Percentiles rank a stretch among this genome's conserved stretches.
phyloP scores from a whole-genome alignment of 2,797 vertebrate genomes.

The Acrossocheilus fasciatus region DNA sequence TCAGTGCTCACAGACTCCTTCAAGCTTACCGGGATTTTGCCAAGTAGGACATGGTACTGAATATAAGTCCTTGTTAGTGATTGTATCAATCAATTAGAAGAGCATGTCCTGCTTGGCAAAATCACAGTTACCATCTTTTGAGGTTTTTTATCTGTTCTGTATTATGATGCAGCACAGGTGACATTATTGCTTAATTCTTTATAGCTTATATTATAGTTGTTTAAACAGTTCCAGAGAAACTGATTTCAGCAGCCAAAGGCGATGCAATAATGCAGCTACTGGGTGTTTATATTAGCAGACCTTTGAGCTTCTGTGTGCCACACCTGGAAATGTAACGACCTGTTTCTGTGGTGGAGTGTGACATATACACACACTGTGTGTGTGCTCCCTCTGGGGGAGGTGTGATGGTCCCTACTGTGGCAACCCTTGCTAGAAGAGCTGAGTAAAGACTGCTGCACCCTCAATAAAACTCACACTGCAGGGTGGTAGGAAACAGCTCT shows the following conservation, averaged over 20 bases:
- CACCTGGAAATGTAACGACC: slow-evolving; percentile 53
- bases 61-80: neutral
- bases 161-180: neutral
- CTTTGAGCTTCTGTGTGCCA: slow-evolving; percentile 19
- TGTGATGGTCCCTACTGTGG: slow-evolving; percentile 39
- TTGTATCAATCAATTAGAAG: neutral
- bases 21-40: neutral
- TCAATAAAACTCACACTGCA: slow-evolving; percentile 52
- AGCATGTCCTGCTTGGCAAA: neutral
- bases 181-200: neutral
- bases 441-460: slow-evolving; percentile 46
- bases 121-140: neutral
- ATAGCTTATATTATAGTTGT: neutral
- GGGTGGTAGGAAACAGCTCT: slow-evolving; percentile 40
- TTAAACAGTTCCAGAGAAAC: neutral
- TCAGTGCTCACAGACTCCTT: neutral
- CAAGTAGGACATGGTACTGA: slow-evolving; percentile 3
- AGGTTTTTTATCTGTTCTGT: neutral
- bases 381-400: slow-evolving; percentile 41
- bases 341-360: slow-evolving; percentile 26
- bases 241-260: slow-evolving; percentile 4
- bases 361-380: slow-evolving; percentile 26
- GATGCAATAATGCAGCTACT: neutral
- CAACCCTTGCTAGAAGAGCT: slow-evolving; percentile 47
- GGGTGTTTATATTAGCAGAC: slow-evolving; percentile 26